phyloP scores from a whole-genome alignment of 2,888 invertebrate genomes.

The Nomada flava region DNA sequence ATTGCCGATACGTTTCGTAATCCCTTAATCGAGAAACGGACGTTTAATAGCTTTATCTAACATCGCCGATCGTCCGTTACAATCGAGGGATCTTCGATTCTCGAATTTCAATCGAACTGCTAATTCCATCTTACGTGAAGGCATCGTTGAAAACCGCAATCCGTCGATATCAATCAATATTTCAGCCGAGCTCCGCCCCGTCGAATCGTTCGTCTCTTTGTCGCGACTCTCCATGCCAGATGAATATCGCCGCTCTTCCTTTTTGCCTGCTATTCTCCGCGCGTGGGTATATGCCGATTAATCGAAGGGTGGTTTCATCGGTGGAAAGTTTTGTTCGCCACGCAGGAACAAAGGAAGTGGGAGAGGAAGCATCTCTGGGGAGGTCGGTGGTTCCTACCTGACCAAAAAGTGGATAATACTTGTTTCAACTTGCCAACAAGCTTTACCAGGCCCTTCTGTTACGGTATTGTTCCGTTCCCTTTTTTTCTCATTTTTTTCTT shows the following conservation, averaged over 20 bases:
- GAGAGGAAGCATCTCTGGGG: conserved; percentile 51
- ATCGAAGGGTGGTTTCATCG: conserved; percentile 57
- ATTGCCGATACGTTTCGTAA: conserved; percentile 13
- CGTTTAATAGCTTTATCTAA: conserved; percentile 49
- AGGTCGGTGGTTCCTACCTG: conserved; percentile 39
- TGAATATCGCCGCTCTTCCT: conserved; percentile 57
- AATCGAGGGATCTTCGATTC: conserved; percentile 39
- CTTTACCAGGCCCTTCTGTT: conserved; percentile 3
- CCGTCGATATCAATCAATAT: conserved; percentile 72
- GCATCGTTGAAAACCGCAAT: conserved; percentile 43
- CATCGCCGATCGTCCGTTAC: conserved; percentile 16
- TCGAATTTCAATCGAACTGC: conserved; percentile 72
- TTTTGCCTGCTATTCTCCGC: conserved; percentile 37
- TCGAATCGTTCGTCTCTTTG: conserved; percentile 65
- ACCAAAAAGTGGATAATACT: conserved; percentile 43
- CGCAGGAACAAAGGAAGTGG: conserved; percentile 37
- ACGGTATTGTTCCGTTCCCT: background rate
- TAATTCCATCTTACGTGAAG: conserved; percentile 60
- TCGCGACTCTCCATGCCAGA: conserved; percentile 57
- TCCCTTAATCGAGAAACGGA: conserved; percentile 43
- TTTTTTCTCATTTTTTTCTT: no score
- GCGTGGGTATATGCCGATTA: conserved; percentile 58
- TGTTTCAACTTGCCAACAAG: conserved; percentile 20
- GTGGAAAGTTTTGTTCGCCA: conserved; percentile 53
- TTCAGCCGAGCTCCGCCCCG: conserved; percentile 50